Evolutionary conservation across 2,888 invertebrate genomes (phyloP).

Genomic region (Lathronympha strigana): DNA sequence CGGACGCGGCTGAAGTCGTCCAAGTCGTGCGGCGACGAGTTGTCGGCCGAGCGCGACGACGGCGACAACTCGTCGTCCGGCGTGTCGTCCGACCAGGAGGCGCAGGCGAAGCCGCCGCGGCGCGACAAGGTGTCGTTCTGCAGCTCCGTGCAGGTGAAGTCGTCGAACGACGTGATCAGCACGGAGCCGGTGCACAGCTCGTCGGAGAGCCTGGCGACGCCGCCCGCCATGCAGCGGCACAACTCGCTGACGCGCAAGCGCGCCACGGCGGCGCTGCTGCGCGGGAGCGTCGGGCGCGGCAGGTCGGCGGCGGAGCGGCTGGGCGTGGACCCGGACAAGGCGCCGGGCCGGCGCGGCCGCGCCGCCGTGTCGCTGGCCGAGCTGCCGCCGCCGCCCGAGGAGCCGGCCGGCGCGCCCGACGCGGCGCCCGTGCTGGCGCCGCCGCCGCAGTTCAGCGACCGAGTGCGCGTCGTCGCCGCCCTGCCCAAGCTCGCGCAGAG

Average conservation of each 20-base stretch:
- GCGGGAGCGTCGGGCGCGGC: slow-evolving; percentile 66
- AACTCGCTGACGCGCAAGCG: slow-evolving; percentile 86
- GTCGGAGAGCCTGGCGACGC: slow-evolving; percentile 73
- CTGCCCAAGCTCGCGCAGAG: slow-evolving; percentile 88
- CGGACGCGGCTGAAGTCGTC: slow-evolving; percentile 93
- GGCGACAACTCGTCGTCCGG: slow-evolving; percentile 95
- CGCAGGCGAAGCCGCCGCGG: slow-evolving; percentile 65
- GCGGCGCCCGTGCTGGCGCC: slow-evolving; percentile 89
- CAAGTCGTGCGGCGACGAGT: slow-evolving; percentile 94
- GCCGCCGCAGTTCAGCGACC: slow-evolving; percentile 96
- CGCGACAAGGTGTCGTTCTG: slow-evolving; percentile 81
- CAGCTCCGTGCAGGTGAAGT: slow-evolving; percentile 79
- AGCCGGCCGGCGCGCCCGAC: slow-evolving; percentile 72
- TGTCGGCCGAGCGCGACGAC: slow-evolving; percentile 87
- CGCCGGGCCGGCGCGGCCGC: slow-evolving; percentile 81
- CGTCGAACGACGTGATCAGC: slow-evolving; percentile 80
- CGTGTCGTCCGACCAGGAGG: slow-evolving; percentile 93
- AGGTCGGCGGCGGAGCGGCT: slow-evolving; percentile 75
- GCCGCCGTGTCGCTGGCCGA: slow-evolving; percentile 91
- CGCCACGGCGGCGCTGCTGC: slow-evolving; percentile 83
- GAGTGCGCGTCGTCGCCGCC: slow-evolving; percentile 92
- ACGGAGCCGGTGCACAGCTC: slow-evolving; percentile 82
- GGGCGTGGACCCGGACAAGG: slow-evolving; percentile 71
- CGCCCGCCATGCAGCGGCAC: slow-evolving; percentile 83
- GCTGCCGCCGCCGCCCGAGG: slow-evolving; percentile 92